Base-by-base conservation (phyloP, 2,888 invertebrate genomes). In the Lithophane semibrunnea region DNA sequence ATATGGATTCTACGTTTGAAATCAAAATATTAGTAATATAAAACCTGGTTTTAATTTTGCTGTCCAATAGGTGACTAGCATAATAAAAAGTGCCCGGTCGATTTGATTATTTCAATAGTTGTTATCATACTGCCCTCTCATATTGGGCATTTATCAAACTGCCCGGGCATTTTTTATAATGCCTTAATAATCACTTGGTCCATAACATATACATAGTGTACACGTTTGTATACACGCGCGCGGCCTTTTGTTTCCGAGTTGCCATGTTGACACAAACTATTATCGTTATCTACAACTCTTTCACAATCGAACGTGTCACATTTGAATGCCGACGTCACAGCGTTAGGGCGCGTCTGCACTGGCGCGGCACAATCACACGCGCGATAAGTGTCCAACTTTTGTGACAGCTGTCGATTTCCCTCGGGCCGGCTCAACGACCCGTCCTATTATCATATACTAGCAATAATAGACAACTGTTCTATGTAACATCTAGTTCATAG, bases 401-500 rank as follows among this genome's bases (percentile, higher is more conserved):
- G 79, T 82, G 87, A 88, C 86, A 88, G 83, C 90, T 90, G 90
- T 90, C 91, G 87, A 90, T 90, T 88, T 89, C 89, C 90, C 85
- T 79, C 75, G 86, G 77, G 86, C n/a, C 80, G 70, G 61, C 88
- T 69, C 78, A 80, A 75, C 86, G 78, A 86, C 79, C 73, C 80
- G 75, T 72, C 84, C 69, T 75, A 86, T 87, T 87, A 86, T 84
- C 89, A 85, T 86, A 84, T 67, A 77, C 81, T 63, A 71, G 56
- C 37, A 21, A 37, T 71, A 76, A 76, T 68, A 71, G 49, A 68
- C 73, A 49, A 58, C 37, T 74, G 61, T 63, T 60, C 52, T 67
- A 58, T 61, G 61, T 42, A 29, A 49, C 66, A 44, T 61, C 24
- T 21, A 67, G 18, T 65, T 54, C n/a, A 56, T 16, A 61, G 7